phyloP scores from a whole-genome alignment of 2,797 vertebrate species.

The Eulemur mongoz region DNA sequence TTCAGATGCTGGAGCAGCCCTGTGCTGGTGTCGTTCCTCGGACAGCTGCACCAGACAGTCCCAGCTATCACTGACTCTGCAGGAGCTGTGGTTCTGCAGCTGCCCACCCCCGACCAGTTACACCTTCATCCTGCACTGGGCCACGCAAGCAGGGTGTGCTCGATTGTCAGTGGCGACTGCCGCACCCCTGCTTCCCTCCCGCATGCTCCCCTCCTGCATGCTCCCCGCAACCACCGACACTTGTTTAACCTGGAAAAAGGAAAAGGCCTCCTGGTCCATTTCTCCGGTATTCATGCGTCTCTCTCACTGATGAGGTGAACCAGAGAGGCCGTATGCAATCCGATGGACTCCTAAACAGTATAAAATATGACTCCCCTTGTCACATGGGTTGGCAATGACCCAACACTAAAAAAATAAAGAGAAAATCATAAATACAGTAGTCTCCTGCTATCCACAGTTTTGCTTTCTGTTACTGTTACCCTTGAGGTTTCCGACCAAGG shows the following conservation, averaged over 20 bases:
- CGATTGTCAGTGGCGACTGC: neutral
- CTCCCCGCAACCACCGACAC: neutral
- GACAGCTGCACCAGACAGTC: accelerated
- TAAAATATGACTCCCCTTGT: neutral
- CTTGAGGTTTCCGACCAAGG: neutral
- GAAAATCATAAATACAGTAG: neutral
- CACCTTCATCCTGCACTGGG: accelerated
- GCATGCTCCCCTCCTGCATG: neutral
- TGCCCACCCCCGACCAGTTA: no score
- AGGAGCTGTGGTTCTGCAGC: accelerated
- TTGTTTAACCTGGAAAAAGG: neutral
- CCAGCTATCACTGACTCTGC: accelerated
- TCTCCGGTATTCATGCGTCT: accelerated
- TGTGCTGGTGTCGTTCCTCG: accelerated
- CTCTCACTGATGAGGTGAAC: neutral
- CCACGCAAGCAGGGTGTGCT: accelerated
- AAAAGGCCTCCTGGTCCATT: neutral
- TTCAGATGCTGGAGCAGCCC: neutral
- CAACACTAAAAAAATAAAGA: neutral
- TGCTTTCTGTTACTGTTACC: neutral
- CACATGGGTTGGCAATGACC: neutral
- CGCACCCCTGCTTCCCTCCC: neutral
- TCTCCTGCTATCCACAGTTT: neutral
- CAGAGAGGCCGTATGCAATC: accelerated
- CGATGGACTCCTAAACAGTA: neutral